These are phyloP conservation scores for Mesoclemmys tuberculata DNA, from an alignment of 2,113 vertebrate genomes.

Conservation along the genomic window DNA sequence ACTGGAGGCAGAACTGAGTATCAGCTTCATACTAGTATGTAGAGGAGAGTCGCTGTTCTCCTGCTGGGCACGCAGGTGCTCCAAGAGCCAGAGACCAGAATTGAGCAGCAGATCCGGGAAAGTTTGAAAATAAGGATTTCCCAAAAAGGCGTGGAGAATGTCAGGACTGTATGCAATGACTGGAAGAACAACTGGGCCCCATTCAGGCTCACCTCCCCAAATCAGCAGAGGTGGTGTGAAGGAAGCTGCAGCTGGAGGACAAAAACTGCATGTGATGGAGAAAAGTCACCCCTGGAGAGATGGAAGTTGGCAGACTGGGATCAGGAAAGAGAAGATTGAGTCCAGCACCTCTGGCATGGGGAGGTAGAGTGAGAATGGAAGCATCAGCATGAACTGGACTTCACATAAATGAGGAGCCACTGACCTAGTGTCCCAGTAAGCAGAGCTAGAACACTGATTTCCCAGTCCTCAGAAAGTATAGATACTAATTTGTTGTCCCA, in stretches of 20 bases:
- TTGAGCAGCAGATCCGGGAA: not conserved
- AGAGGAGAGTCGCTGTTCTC: not conserved
- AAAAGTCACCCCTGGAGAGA: not conserved
- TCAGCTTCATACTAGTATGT: not conserved
- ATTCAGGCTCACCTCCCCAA: not conserved
- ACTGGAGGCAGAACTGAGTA: not conserved
- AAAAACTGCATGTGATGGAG: not conserved
- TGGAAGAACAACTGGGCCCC: not conserved
- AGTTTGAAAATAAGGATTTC: not conserved
- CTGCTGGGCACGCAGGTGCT: not conserved
- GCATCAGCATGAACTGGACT: not conserved
- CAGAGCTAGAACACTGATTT: conserved; percentile 4
- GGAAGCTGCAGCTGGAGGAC: not conserved
- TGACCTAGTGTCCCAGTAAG: not conserved
- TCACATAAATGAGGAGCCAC: not conserved
- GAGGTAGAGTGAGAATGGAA: not conserved
- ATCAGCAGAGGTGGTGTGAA: not conserved
- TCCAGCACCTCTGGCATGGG: not conserved
- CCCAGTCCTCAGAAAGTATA: not conserved
- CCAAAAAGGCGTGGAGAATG: not conserved
- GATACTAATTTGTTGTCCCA: not conserved
- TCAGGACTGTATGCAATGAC: not conserved
- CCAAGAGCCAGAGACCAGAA: not conserved
- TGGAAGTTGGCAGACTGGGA: not conserved
- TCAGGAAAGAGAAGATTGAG: not conserved